Conservation (phyloP, 2,113 vertebrate genomes). For the Cynocephalus volans region DNA sequence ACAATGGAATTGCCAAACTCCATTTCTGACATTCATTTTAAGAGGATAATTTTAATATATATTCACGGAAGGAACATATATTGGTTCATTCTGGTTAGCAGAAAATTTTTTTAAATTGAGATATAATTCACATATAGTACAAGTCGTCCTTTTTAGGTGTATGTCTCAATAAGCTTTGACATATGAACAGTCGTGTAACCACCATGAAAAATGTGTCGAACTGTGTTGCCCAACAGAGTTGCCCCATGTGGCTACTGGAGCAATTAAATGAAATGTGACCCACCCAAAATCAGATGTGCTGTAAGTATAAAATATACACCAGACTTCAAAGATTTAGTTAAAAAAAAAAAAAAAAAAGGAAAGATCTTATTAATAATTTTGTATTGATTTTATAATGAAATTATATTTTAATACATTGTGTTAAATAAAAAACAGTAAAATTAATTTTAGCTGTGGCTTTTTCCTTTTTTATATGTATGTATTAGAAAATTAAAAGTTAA, state of each 20-base stretch:
- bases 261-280: not conserved
- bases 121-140: not conserved
- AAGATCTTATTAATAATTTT: not conserved
- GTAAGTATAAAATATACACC: not conserved
- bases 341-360: not conserved
- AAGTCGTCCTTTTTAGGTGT: not conserved
- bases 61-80: not conserved
- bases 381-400: not conserved
- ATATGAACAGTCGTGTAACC: not conserved
- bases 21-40: constrained; percentile 42
- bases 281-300: not conserved
- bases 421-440: not conserved
- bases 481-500: constrained; percentile 5
- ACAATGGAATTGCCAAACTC: not conserved
- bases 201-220: not conserved
- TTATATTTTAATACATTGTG: not conserved
- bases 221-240: not conserved
- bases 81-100: not conserved
- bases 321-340: not conserved
- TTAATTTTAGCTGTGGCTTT: not conserved
- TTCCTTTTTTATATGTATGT: not conserved
- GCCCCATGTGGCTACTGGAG: not conserved
- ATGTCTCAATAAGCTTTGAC: not conserved
- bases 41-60: constrained; percentile 3
- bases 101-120: not conserved